Evolutionary conservation across 1,140 invertebrate species (phyloP), one percentile per base, ranked within the genome.

Genomic region (Pseudoatta argentina): DNA sequence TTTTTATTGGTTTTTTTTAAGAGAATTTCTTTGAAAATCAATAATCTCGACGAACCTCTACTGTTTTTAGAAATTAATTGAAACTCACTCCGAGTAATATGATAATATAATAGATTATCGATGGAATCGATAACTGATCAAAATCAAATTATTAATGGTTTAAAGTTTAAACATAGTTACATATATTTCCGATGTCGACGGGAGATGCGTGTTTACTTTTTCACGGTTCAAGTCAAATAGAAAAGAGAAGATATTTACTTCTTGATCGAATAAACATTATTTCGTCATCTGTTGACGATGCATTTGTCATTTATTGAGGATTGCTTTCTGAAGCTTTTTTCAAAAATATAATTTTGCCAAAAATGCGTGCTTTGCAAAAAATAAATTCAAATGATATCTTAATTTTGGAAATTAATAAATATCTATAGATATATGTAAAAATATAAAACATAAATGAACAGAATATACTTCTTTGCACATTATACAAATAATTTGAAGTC

Each of bases 71-170:
- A 14, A 48, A 30, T 79, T 39, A 64, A 34, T 48, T 51, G 12
- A 24, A 7, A 24, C 24, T 55, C 12, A 16, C n/a, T 34, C 39
- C n/a, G 8, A 67, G n/a, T 4, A 24, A 81, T 34, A 77, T 44
- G 12, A 10, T 44, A 44, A 34, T 55, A 53, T 77, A 64, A 66
- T 48, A 6, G 10, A 10, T 39, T 66, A 78, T 66, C 27, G 66
- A 21, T 7, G 14, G 12, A 30, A 24, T 57, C 44, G 4, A 55
- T 81, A 69, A 67, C n/a, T 34, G 34, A 39, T 39, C 12, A 18
- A 67, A 24, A 78, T 48, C 53, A 8, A 55, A 24, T 53, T 18
- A 53, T 67, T 69, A 57, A 71, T 69, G n/a, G 0, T 39, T 81
- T 39, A 18, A 24, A 57, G 0, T 39, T 81, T 39, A 18, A 24